Base-by-base conservation (phyloP, 1,140 invertebrate genomes). In the Thalassaphorura encarpata region DNA sequence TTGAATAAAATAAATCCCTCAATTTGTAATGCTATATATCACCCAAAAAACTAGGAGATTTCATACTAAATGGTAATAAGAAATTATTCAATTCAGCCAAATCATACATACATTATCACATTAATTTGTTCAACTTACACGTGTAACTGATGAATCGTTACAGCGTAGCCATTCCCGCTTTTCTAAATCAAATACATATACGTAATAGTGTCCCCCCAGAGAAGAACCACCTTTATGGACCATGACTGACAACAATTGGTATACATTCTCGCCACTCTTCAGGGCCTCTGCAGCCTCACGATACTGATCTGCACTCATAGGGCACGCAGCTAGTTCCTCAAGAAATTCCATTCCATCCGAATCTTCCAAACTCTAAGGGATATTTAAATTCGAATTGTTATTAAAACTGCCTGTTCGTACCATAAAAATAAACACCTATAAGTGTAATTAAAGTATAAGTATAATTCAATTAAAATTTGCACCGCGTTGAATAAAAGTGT, bases 241-340 rank as follows among this genome's bases (percentile, higher is more conserved):
- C 87, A 94, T 91, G 33, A 94, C 89, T 13, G 87, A 88, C 69
- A 90, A 94, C 16, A 95, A 72, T 69, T 95, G 87, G 71, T 94
- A 95, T 13, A 83, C 70, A 69, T 87, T 87, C 1, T 83, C 84
- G 16, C 87, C 87, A 68, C 73, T 53, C 62, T 73, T 75, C 24
- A 50, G 29, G 21, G 3, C 11, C 6, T 18, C n/a, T 11, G 8
- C n/a, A 23, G 26, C 41, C 29, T 33, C 21, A n/a, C n/a, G n/a
- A n/a, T n/a, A n/a, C n/a, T n/a, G n/a, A n/a, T n/a, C n/a, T n/a
- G n/a, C n/a, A n/a, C n/a, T n/a, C n/a, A n/a, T n/a, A n/a, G n/a
- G n/a, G n/a, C n/a, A n/a, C n/a, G n/a, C n/a, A n/a, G n/a, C n/a
- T n/a, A n/a, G n/a, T n/a, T n/a, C n/a, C n/a, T n/a, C n/a, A n/a